Conservation (phyloP, 2,113 vertebrate genomes). For the Protobothrops mucrosquamatus region DNA sequence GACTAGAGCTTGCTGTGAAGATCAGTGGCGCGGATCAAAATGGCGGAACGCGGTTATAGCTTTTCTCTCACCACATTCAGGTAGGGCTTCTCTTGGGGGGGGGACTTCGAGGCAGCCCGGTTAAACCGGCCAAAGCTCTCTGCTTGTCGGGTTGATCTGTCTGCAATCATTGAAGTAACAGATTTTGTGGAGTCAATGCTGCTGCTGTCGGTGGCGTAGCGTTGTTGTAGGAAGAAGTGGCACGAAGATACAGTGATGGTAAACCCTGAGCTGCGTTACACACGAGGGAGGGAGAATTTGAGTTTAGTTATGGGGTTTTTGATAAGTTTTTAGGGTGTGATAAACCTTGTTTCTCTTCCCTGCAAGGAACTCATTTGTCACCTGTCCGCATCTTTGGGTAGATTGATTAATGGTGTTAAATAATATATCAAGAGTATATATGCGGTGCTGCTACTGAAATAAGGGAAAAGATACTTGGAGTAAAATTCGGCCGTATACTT, state of each 20-base stretch:
- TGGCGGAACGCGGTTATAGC: constrained; percentile 97
- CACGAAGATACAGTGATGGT: not conserved
- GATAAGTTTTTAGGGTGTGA: not conserved
- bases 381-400: not conserved
- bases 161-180: rapidly evolving
- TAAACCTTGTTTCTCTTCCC: not conserved
- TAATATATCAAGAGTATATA: too few relatives aligned
- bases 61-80: constrained; percentile 98
- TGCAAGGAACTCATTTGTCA: not conserved
- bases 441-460: not conserved
- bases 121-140: rapidly evolving
- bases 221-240: rapidly evolving
- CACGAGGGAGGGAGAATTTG: not conserved
- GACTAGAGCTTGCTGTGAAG: not conserved
- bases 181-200: constrained; percentile 64
- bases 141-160: not conserved
- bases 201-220: not conserved
- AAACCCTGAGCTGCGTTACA: not conserved
- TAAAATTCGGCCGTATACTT: not conserved
- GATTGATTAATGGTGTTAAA: not conserved
- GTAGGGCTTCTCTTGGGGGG: constrained; percentile 57
- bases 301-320: not conserved
- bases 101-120: not conserved
- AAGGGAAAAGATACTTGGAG: too few relatives aligned
- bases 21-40: constrained; percentile 58